Evolutionary conservation across 64 coral and sea anemone genomes (phyloP).

Genomic region (Montipora cactus): DNA sequence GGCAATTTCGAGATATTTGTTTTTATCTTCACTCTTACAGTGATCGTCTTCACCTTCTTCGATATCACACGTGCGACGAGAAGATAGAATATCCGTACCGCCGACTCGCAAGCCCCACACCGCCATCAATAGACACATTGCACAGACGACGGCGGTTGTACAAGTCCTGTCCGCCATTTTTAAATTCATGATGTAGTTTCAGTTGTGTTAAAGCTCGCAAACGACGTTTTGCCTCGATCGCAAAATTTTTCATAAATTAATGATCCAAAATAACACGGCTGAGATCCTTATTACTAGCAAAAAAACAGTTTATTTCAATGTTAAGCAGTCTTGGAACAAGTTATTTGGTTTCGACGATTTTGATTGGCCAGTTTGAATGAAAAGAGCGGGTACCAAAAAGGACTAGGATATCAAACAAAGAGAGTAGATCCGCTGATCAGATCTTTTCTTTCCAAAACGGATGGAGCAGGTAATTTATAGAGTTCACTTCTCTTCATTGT

Average conservation of each 20-base stretch:
- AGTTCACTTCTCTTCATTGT: background rate
- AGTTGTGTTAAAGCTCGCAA: background rate
- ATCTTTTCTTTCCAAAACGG: background rate
- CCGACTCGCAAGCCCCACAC: background rate
- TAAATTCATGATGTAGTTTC: background rate
- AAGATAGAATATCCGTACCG: background rate
- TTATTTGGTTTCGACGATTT: background rate
- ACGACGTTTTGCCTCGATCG: background rate
- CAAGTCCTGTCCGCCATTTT: conserved; percentile 8
- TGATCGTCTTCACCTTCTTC: conserved; percentile 36
- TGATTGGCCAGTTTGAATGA: conserved; percentile 42
- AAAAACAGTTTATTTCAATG: conserved; percentile 2
- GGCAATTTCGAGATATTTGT: background rate
- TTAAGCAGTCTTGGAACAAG: background rate
- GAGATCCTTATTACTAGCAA: background rate
- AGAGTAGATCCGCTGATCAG: background rate
- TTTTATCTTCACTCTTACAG: conserved; percentile 42
- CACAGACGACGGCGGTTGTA: background rate
- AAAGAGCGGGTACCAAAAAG: conserved; percentile 8
- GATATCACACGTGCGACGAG: conserved; percentile 9
- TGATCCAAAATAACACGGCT: conserved; percentile 60
- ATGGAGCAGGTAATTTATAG: background rate
- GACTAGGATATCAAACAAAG: conserved; percentile 4
- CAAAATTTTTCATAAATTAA: conserved; percentile 66
- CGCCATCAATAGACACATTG: background rate